A percentile compares a stretch with the other conserved stretches of the same genome.
Conservation (phyloP, 2,888 invertebrate genomes). For the Drosophila barbarae region DNA sequence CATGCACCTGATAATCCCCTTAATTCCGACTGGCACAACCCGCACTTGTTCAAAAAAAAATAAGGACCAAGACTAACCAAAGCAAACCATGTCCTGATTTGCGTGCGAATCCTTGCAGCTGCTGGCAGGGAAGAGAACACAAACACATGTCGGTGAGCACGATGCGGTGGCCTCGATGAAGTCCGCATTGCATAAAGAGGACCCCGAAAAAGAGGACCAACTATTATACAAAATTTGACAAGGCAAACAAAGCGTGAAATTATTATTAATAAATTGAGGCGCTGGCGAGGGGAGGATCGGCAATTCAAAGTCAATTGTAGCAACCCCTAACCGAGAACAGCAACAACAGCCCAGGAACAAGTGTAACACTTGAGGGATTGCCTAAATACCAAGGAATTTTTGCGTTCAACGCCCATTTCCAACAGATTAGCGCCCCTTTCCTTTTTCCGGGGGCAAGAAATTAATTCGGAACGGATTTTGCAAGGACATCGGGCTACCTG, state of each 20-base stretch:
- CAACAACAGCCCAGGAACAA: conserved; percentile 45
- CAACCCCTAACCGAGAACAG: conserved; percentile 48
- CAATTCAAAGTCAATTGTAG: conserved; percentile 57
- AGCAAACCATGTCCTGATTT: conserved; percentile 47
- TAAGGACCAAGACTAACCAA: conserved; percentile 9
- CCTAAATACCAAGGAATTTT: conserved; percentile 75
- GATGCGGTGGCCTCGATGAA: conserved; percentile 41
- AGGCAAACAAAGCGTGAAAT: conserved; percentile 73
- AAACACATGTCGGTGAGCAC: conserved; percentile 38
- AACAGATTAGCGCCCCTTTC: conserved; percentile 56
- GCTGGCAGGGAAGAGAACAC: conserved; percentile 38
- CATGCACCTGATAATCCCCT: conserved; percentile 64
- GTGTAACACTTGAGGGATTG: conserved; percentile 49
- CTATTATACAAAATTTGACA: conserved; percentile 60
- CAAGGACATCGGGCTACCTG: conserved; percentile 27
- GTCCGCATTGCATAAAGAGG: conserved; percentile 44
- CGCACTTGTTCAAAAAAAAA: conserved; percentile 44
- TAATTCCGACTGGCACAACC: conserved; percentile 23
- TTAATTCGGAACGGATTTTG: conserved; percentile 54
- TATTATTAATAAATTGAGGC: conserved; percentile 69
- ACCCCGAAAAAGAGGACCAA: conserved; percentile 22
- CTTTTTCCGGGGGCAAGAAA: conserved; percentile 30
- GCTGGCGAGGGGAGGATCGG: conserved; percentile 7
- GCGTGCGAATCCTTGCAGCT: conserved; percentile 57
- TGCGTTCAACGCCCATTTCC: conserved; percentile 71